A percentile compares a stretch with the other conserved stretches of the same genome.
Evolutionary conservation across 2,888 invertebrate genomes (phyloP).

Genomic region (Siphlonurus alternatus): DNA sequence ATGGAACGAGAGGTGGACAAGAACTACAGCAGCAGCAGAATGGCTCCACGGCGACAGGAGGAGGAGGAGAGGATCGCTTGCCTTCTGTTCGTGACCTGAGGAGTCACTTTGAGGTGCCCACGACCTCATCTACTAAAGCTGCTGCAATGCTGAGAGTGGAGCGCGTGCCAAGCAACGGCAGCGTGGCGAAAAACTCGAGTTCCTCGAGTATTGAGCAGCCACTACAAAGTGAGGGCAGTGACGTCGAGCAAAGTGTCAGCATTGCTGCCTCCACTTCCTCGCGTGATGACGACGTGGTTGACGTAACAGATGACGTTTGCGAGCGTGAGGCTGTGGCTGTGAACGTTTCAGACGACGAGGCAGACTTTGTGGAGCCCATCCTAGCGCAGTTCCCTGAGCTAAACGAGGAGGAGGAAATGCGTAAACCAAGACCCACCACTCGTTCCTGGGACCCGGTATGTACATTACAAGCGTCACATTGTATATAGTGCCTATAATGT

Average conservation of each 20-base stretch:
- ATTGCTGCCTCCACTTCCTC: no score
- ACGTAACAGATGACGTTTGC: no score
- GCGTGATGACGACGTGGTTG: background rate
- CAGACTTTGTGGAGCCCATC: constrained; percentile 16
- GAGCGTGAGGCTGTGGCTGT: background rate
- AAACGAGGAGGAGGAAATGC: constrained; percentile 14
- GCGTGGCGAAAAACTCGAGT: no score
- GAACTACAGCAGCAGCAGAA: background rate
- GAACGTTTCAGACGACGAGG: background rate
- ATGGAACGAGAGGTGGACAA: no score
- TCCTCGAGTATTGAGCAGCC: background rate
- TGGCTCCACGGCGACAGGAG: background rate
- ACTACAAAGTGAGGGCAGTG: background rate
- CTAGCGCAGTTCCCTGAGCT: constrained; percentile 16
- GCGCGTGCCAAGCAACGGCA: background rate
- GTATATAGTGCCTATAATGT: no score
- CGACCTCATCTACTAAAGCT: no score
- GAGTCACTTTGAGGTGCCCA: constrained; percentile 16
- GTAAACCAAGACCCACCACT: constrained; percentile 14
- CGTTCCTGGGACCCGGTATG: constrained; percentile 19
- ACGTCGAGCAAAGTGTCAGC: no score
- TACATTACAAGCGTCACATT: no score
- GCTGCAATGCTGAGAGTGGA: background rate
- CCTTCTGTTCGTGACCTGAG: constrained; percentile 18
- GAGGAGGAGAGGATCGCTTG: constrained; percentile 12